Percentiles rank a stretch among this genome's conserved stretches.
These are phyloP conservation scores for Orycteropus afer DNA, from an alignment of 2,113 vertebrate species.

Conservation along the genomic window DNA sequence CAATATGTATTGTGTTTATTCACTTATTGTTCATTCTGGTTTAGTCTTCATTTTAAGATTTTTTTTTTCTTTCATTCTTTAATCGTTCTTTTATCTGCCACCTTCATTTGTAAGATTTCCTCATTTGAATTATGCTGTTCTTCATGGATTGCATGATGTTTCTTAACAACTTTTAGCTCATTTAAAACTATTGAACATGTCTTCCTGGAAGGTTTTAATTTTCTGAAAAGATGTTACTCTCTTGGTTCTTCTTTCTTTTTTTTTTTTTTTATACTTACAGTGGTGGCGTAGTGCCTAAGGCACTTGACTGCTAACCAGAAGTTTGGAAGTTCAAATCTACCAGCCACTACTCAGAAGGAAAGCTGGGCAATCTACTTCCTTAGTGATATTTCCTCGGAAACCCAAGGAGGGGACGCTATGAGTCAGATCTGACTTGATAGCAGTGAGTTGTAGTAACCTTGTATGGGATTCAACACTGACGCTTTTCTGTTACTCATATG, in stretches of 20 bases:
- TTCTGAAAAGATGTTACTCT: not conserved
- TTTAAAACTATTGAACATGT: not conserved
- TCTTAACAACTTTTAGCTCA: not conserved
- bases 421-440: too few relatives aligned
- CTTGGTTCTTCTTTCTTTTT: not conserved
- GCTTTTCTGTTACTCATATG: not conserved
- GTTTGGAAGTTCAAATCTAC: too few relatives aligned
- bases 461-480: not conserved
- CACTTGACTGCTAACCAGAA: too few relatives aligned
- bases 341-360: too few relatives aligned
- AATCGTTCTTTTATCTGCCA: not conserved
- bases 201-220: not conserved
- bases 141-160: not conserved
- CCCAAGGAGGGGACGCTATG: too few relatives aligned
- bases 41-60: not conserved
- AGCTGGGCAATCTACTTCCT: too few relatives aligned
- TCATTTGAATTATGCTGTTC: not conserved
- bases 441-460: not conserved
- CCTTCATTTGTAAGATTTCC: not conserved
- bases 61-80: not conserved
- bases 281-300: too few relatives aligned
- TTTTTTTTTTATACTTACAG: too few relatives aligned
- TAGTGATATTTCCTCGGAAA: too few relatives aligned
- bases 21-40: not conserved
- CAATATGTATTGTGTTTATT: not conserved